Evolutionary conservation across 1,140 invertebrate genomes (phyloP), one percentile per base, ranked within the genome.

Genomic region (Meloidogyne chitwoodi): DNA sequence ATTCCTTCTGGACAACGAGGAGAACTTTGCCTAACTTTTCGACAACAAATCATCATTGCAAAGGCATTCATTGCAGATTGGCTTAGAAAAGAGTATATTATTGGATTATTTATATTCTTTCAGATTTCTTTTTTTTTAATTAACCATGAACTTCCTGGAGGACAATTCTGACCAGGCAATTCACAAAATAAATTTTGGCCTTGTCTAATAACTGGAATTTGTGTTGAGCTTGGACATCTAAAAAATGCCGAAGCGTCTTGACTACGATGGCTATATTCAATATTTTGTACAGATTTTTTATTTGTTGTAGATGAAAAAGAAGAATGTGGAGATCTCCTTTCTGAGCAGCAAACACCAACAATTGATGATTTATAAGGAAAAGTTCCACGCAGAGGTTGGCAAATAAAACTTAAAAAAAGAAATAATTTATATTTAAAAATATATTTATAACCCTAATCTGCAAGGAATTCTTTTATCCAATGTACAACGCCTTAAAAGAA

Each of bases 41-140:
- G 64, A 63, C 81, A 83, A 38, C 83, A 83, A 41, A 85, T 83
- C 34, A 72, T 74, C 34, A 80, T 75, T 22, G 68, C 74, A 61
- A 79, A 78, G 19, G 75, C 64, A 34, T 81, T 85, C 19, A 75
- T 5, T 19, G 83, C 80, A 16, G 69, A 38, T 31, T 64, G 66
- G 48, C 80, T 77, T n/a, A 6, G 5, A 56, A 70, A 31, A 68
- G n/a, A 31, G 1, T 38, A 38, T n/a, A n/a, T n/a, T n/a, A n/a
- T n/a, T n/a, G n/a, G n/a, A n/a, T 64, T 64, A 64, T 64, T 64
- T 64, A 10, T 1, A 64, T 64, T 38, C 12, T 10, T 11, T 38
- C 34, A 10, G 34, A 38, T 38, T 10, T 38, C 12, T 38, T 38
- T 38, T 38, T 4, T 10, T 38, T 6, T 38, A 22, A 56, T 56